Percentiles rank a stretch among this genome's conserved stretches.
Conservation (phyloP, 2,888 invertebrate species). For the Nebria salina region DNA sequence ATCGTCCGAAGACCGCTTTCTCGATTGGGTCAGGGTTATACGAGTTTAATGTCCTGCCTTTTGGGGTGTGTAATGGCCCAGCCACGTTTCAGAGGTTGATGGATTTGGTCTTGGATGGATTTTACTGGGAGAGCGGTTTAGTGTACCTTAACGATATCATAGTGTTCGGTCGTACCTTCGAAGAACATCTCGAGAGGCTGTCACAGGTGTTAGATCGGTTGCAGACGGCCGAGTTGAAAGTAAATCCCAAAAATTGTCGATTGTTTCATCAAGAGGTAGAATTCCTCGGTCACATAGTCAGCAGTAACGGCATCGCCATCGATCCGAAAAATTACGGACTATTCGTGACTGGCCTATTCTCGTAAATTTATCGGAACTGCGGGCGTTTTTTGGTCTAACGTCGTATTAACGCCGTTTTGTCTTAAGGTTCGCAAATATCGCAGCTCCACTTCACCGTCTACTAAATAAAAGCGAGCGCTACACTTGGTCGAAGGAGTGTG, state of each 20-base stretch:
- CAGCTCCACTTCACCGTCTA: not conserved
- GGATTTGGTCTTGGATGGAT: slow-evolving; percentile 17
- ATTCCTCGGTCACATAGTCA: slow-evolving; percentile 18
- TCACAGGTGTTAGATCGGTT: not conserved
- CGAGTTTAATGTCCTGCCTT: slow-evolving; percentile 22
- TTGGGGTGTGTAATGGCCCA: slow-evolving; percentile 10
- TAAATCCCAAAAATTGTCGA: not conserved
- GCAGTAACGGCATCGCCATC: not conserved
- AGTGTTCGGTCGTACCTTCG: not conserved
- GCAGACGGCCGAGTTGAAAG: not conserved
- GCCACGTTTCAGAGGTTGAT: slow-evolving; percentile 6
- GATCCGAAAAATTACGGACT: not conserved
- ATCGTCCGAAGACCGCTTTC: slow-evolving; percentile 16
- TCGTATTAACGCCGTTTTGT: slow-evolving; percentile 15
- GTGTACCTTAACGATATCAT: slow-evolving; percentile 26
- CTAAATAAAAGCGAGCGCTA: slow-evolving; percentile 7
- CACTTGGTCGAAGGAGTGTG: not conserved
- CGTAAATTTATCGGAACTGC: not conserved
- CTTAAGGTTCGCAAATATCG: not conserved
- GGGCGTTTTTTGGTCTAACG: not conserved
- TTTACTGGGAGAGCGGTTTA: slow-evolving; percentile 19
- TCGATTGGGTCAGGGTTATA: slow-evolving; percentile 12
- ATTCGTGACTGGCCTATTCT: slow-evolving; percentile 1
- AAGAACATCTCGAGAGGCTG: not conserved
- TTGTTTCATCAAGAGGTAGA: slow-evolving; percentile 5